Conservation (phyloP, 2,113 vertebrate species). For the Cyprinus carpio region DNA sequence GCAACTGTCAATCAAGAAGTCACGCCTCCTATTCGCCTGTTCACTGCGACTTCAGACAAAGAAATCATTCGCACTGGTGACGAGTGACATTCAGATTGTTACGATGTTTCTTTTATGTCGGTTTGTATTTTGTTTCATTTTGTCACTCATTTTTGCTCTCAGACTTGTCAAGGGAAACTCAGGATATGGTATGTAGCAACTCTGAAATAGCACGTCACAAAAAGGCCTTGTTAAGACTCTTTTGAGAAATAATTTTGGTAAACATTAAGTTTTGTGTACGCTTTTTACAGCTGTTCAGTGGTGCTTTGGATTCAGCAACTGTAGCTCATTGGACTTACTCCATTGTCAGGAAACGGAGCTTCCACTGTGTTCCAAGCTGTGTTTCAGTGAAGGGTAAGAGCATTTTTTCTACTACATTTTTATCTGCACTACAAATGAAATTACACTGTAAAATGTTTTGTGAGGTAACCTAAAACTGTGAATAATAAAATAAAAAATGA, state of each 20-base stretch:
- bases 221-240: neutral
- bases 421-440: neutral
- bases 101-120: neutral
- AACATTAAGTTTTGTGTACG: neutral
- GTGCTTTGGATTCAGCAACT: conserved; percentile 15
- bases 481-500: neutral
- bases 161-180: neutral
- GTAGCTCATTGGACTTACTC: neutral
- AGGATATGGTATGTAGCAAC: conserved; percentile 33
- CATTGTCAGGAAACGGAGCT: conserved; percentile 55
- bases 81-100: neutral
- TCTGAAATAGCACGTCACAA: neutral
- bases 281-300: neutral
- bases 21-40: neutral
- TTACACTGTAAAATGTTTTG: neutral
- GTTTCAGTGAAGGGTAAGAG: conserved; percentile 64
- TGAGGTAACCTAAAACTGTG: neutral
- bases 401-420: neutral
- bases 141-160: neutral
- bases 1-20: conserved; percentile 24
- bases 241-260: neutral
- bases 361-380: conserved; percentile 54
- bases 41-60: neutral
- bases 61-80: neutral
- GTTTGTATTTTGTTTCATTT: neutral